Percentiles rank a stretch among this genome's conserved stretches.
Conservation (phyloP, 2,113 vertebrate species). For the Hipposideros armiger region DNA sequence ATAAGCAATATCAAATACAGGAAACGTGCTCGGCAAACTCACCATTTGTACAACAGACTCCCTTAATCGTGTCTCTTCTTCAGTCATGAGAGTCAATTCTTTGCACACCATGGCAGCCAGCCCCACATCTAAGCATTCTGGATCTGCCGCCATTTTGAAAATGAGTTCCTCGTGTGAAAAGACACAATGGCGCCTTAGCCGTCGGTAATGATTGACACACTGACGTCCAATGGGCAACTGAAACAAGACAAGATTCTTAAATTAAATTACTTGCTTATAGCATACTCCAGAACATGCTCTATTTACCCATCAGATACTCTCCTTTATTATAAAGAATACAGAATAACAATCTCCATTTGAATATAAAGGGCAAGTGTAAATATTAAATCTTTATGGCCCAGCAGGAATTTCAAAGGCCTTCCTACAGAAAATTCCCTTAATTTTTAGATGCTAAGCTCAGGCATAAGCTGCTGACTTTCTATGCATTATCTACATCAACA, state of each 20-base stretch:
- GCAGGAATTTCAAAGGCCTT: slow-evolving; percentile 35
- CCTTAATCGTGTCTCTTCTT: slow-evolving; percentile 94
- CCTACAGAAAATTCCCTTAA: neutral
- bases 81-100: slow-evolving; percentile 95
- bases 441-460: neutral
- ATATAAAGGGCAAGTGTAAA: slow-evolving; percentile 1
- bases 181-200: slow-evolving; percentile 96
- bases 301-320: neutral
- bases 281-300: slow-evolving; percentile 24
- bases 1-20: neutral
- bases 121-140: slow-evolving; percentile 97
- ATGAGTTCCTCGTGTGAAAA: slow-evolving; percentile 99
- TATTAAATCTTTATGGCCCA: neutral
- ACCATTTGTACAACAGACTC: slow-evolving; percentile 94
- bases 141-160: slow-evolving; percentile 99
- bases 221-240: slow-evolving; percentile 96
- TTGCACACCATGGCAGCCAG: slow-evolving; percentile 96
- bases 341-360: slow-evolving; percentile 46
- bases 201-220: slow-evolving; percentile 96
- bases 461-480: neutral
- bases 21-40: slow-evolving; percentile 63
- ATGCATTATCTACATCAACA: neutral
- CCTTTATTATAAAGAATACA: slow-evolving; percentile 60
- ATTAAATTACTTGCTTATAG: slow-evolving; percentile 60
- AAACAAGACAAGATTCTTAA: slow-evolving; percentile 71